Evolutionary conservation across 2,888 invertebrate species (phyloP), one percentile per base, ranked within the genome.

Genomic region (Parnassius apollo): DNA sequence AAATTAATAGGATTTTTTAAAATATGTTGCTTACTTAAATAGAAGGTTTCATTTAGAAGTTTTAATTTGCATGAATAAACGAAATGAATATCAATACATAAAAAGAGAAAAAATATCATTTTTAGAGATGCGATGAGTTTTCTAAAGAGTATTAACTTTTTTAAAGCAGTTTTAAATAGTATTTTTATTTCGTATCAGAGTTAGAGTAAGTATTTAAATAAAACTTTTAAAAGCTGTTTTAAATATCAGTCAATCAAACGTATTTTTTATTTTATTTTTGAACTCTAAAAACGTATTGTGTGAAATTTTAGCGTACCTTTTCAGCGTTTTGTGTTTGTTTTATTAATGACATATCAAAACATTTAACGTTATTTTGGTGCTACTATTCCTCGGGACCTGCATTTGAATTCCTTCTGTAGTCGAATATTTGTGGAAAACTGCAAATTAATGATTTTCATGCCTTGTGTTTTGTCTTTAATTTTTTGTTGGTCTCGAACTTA

Each of bases 41-140:
- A 54, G 50, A 51, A 56, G 35, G 53, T 53, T 57, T 61, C 49
- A 56, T 53, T 57, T 60, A 57, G 50, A 59, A 64, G 57, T 60
- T 64, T 52, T 46, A 57, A 57, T 60, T 57, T 60, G 45, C 49
- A 57, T 53, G 52, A 35, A 53, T 53, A 64, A 64, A 35, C 52
- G 50, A 59, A 56, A 18, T 9, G 48, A 60, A 44, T 13, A 57
- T 55, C 52, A 42, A 59, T 48, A 49, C 13, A 54, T 11, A 50
- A 54, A 53, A 60, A 60, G 46, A 51, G 51, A 52, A 48, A 22
- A 57, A 25, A 46, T 1, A 13, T 12, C 45, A 22, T 45, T 51
- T 61, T 51, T 45, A 42, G n/a, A 61, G 18, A 50, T 18, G n/a
- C 56, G 18, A 50, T 18, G 55, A 45, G 44, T 45, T 56, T 61